Evolutionary conservation across 2,797 vertebrate species (phyloP), one percentile per base, ranked within the genome.

Genomic region (Rhynchonycteris naso): DNA sequence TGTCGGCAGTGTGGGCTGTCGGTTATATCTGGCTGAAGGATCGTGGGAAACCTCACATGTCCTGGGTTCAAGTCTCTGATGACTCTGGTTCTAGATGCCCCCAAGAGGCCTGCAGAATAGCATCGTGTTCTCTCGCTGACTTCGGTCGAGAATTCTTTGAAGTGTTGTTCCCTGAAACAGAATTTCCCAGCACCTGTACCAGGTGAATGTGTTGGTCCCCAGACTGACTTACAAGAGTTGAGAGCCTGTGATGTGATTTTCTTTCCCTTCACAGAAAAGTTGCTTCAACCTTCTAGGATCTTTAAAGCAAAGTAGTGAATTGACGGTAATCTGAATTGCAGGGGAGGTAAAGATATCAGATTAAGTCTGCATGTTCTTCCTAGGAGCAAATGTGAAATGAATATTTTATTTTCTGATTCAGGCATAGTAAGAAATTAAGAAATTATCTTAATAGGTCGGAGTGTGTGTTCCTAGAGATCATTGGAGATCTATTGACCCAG

Each of bases 401-500:
- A 59, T 5, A 9, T 66, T 88, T 91, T 79, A 15, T 47, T 79
- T 93, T 88, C 19, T 58, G n/a, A 24, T 65, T 76, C 50, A 72
- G 56, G 28, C n/a, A 35, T 75, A 85, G 35, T 47, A 15, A 71
- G 24, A 26, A 13, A 71, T 79, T 19, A 63, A 47, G 63, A 83
- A 12, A 2, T 58, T 86, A 75, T 59, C 33, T 11, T 6, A 30
- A 0, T 18, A 54, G 30, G 28, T 52, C 22, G 65, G 72, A 0
- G n/a, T 56, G 24, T 38, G 0, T 47, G 65, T 47, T 65, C 28
- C 58, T 19, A 26, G 65, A 75, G 78, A 14, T 35, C 15, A 2
- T 0, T 3, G 16, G 28, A 26, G 24, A 52, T 26, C 2, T 0
- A 43, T 11, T 7, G 43, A 43, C 22, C 21, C 56, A 0, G 8